Evolutionary conservation across 2,888 invertebrate species (phyloP), one percentile per base, ranked within the genome.

Genomic region (Cheiracanthium punctorium): DNA sequence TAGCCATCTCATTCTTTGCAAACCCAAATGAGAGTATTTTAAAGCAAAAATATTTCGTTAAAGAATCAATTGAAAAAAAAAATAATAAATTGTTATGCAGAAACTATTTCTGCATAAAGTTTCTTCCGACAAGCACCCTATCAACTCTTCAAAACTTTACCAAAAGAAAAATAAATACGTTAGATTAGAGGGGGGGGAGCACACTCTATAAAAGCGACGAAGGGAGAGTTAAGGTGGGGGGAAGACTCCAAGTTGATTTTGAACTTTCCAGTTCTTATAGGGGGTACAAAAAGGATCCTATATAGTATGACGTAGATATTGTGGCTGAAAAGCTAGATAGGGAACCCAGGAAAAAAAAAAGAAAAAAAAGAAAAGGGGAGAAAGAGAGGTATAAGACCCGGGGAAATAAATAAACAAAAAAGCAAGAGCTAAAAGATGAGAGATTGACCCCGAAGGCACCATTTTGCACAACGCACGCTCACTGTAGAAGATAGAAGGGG

Each of bases 381-480:
- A 24, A 24, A 69, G 20, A 24, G 14, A 20, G 37, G 20, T 41
- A 41, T 37, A 70, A 33, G 52, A 73, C 48, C 73, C 32, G 52
- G 76, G 76, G 74, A 74, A 74, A 52, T 37, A 67, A 52, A 69
- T n/a, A n/a, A 67, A 48, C 67, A 20, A 67, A 29, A 43, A 73
- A 80, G 28, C 67, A 80, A 29, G 20, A 69, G 70, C 37, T 37
- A 37, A 7, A 37, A 43, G 33, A 74, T 84, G 84, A 84, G 84
- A 73, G 84, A 84, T 52, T 84, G 84, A 84, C 84, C 84, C 84
- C 73, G 72, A 52, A 79, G 84, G 69, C 73, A 48, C 69, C 82
- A 82, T 82, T 82, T 76, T 58, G 67, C 48, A 43, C 48, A 33
- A 73, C 37, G 32, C 75, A 82, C 75, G 82, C 75, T 69, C 81